phyloP scores from a whole-genome alignment of 2,888 invertebrate genomes.

The Scaptomyza reducta region DNA sequence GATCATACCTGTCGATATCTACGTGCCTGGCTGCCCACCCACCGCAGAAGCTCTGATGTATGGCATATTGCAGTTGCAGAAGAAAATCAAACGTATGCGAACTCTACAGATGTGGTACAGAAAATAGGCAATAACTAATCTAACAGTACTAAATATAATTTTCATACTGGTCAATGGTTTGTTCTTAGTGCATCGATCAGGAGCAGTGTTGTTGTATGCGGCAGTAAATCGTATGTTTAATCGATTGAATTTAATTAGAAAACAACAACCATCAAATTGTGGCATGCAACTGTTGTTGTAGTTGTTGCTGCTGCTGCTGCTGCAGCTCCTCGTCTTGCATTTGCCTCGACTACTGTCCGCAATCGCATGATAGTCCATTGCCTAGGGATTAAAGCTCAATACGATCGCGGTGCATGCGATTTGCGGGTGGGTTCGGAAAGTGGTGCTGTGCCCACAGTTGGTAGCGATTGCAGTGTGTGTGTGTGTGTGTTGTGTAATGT shows the following conservation, averaged over 20 bases:
- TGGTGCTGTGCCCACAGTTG: conserved; percentile 33
- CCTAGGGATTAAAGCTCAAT: conserved; percentile 66
- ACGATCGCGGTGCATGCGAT: conserved; percentile 69
- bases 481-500: conserved; percentile 67
- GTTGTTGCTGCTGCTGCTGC: background rate
- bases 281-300: conserved; percentile 50
- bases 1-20: conserved; percentile 98
- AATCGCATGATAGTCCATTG: conserved; percentile 65
- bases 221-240: conserved; percentile 81
- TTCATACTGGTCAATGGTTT: background rate
- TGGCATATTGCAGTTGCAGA: conserved; percentile 97
- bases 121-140: conserved; percentile 83
- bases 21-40: conserved; percentile 99
- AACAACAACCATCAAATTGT: conserved; percentile 60
- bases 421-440: conserved; percentile 30
- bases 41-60: conserved; percentile 98
- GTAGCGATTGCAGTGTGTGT: conserved; percentile 27
- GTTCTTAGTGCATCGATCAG: conserved; percentile 1
- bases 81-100: conserved; percentile 97
- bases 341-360: conserved; percentile 14
- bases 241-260: conserved; percentile 83
- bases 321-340: conserved; percentile 39
- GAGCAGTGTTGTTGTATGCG: conserved; percentile 47
- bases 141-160: background rate
- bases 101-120: conserved; percentile 97